Evolutionary conservation across 2,888 invertebrate genomes (phyloP), one percentile per base, ranked within the genome.

Genomic region (Dilophus febrilis): DNA sequence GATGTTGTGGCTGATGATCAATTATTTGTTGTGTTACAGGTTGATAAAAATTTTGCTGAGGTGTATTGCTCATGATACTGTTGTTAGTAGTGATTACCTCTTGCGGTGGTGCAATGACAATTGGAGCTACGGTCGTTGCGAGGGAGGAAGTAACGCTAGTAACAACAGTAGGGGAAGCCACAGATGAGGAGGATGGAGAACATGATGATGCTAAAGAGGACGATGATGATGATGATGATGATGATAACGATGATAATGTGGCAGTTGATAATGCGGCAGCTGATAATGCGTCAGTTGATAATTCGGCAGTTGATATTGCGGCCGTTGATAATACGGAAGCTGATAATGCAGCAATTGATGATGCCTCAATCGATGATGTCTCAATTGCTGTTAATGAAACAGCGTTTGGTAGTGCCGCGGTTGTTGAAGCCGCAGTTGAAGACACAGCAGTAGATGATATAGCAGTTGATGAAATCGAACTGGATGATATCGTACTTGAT

Each of bases 171-270:
- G 49, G 6, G 45, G 40, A 17, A 40, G 30, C 26, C 43, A 46
- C 13, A 47, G 47, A 16, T 49, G 51, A 31, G 52, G 52, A 10
- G 50, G 52, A 39, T 55, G 57, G 2, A 50, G 51, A 11, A n/a
- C n/a, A n/a, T 53, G 57, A 29, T 56, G 49, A 22, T 58, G 62
- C 33, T 57, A 61, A 6, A 54, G 57, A 3, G 55, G 61, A 29
- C 57, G 59, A 12, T 58, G 61, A 40, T 57, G 61, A 16, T 59
- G 38, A 7, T 13, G n/a, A 19, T 32, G 32, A 7, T 22, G 26
- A 3, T 26, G 27, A 8, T 14, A 10, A 12, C 10, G 34, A 4
- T 13, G 22, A 6, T 22, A 8, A 8, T 22, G 22, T 22, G 4
- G 22, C 8, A 6, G 22, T 22, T 22, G 22, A 6, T 22, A 8